Evolutionary conservation across 2,888 invertebrate species (phyloP).

Genomic region (Eustalomyia histrio): DNA sequence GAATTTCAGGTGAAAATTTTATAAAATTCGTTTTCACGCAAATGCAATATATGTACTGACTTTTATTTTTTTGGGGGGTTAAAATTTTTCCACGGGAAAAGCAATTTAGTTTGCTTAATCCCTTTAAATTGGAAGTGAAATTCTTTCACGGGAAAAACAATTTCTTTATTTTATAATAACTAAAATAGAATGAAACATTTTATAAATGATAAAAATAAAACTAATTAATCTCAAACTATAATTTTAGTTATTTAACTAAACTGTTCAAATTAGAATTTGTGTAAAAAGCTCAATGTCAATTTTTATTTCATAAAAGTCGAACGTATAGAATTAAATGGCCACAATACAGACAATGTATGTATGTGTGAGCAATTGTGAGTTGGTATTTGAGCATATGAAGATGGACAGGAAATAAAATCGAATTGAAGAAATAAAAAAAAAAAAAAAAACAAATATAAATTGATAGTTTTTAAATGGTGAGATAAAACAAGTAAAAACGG

Average conservation of each 20-base stretch:
- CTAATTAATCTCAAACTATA: not conserved
- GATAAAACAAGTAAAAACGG: constrained; percentile 37
- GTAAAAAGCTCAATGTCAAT: constrained; percentile 5
- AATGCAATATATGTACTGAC: too few relatives aligned
- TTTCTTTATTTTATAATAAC: too few relatives aligned
- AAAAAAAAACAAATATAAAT: not conserved
- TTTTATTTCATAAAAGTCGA: not conserved
- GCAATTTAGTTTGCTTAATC: too few relatives aligned
- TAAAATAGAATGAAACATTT: too few relatives aligned
- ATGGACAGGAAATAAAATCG: constrained; percentile 6
- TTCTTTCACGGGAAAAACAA: too few relatives aligned
- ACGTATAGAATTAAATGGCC: not conserved
- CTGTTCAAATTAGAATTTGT: constrained; percentile 7
- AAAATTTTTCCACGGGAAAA: too few relatives aligned
- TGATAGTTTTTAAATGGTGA: not conserved
- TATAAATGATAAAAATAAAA: too few relatives aligned
- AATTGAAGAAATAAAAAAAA: not conserved
- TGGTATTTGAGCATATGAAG: not conserved
- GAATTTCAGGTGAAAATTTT: too few relatives aligned
- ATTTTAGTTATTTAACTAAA: not conserved
- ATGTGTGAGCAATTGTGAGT: not conserved
- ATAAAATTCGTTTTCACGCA: too few relatives aligned
- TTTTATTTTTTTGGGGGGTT: too few relatives aligned
- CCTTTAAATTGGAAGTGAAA: too few relatives aligned
- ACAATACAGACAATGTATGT: not conserved